Percentiles rank a stretch among this genome's conserved stretches.
phyloP scores from a whole-genome alignment of 2,113 vertebrate genomes.

The Silurus asotus region DNA sequence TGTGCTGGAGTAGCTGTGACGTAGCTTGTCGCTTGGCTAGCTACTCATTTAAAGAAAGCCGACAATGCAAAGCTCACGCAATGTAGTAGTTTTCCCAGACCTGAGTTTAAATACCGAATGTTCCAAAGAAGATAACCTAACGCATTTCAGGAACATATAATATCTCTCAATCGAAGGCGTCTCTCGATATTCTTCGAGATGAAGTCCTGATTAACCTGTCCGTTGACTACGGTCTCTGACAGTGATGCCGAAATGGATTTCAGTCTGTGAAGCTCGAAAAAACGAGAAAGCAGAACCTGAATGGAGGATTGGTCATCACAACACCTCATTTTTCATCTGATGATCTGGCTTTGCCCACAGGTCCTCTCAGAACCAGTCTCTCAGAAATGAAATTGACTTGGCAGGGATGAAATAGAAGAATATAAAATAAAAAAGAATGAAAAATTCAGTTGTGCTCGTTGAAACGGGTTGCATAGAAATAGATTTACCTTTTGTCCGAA shows the following conservation, averaged over 20 bases:
- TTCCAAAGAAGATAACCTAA: slow-evolving; percentile 21
- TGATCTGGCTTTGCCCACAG: slow-evolving; percentile 35
- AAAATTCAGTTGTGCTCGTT: neutral
- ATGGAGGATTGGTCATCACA: slow-evolving; percentile 35
- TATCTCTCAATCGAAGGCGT: slow-evolving; percentile 27
- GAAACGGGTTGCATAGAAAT: slow-evolving; percentile 29
- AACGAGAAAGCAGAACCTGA: slow-evolving; percentile 25
- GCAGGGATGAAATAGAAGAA: slow-evolving; percentile 35
- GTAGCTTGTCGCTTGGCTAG: neutral
- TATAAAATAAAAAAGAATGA: slow-evolving; percentile 42
- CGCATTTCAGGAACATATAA: slow-evolving; percentile 24
- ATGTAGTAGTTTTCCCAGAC: neutral
- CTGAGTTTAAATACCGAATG: slow-evolving; percentile 22
- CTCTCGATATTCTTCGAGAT: slow-evolving; percentile 47
- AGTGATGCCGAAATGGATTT: slow-evolving; percentile 38
- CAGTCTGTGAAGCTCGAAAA: slow-evolving; percentile 15
- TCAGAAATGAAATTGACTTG: slow-evolving; percentile 45
- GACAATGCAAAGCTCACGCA: neutral
- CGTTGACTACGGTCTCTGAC: slow-evolving; percentile 33
- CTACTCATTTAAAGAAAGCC: neutral
- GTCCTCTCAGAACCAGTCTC: slow-evolving; percentile 16
- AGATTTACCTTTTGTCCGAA: neutral
- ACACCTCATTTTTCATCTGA: slow-evolving; percentile 48
- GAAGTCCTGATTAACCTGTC: slow-evolving; percentile 49
- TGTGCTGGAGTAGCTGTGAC: neutral